Base-by-base conservation (phyloP, 1,140 invertebrate species). In the Drosophila bipectinata region DNA sequence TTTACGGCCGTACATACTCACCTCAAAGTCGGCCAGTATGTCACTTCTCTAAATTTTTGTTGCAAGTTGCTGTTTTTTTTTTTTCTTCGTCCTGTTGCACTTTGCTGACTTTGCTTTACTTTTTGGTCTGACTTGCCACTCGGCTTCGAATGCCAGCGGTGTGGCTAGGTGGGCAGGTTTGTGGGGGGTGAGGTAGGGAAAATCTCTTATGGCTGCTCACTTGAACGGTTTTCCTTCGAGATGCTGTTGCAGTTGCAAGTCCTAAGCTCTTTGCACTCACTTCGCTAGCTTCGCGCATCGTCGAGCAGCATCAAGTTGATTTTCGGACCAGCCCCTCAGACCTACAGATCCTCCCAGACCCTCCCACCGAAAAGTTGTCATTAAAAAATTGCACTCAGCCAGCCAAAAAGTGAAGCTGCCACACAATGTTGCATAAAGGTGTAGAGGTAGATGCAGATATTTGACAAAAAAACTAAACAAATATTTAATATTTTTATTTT, bases 321-420 rank as follows among this genome's bases (percentile, higher is more conserved):
- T 61, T 76, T 45, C 3, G 52, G 49, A 18, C 18, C 18, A 18
- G 18, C 18, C 18, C 24, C 49, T 21, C 21, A 21, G 21, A 21
- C 21, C 21, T 3, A 21, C 10, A 4, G 7, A 34, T 3, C 8
- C 7, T 7, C 45, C 9, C 18, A 18, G 18, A 18, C 18, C 18
- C 18, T 1, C 18, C 28, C 41, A 6, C 1, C 49, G 24, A 37
- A 48, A 73, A 73, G 71, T 68, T 79, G 69, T 79, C 77, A 79
- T 79, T 79, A 79, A 76, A 79, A 79, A 69, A 79, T 74, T 69
- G 77, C 77, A 60, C 55, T 76, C 51, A 77, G 44, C 39, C 54
- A 67, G 47, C 49, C 30, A 60, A 76, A 56, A 56, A 41, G 39
- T 7, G 15, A 37, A 54, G 37, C 9, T 51, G 77, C 77, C 63